Conservation (phyloP, 2,113 vertebrate genomes). For the Pardalotus punctatus region DNA sequence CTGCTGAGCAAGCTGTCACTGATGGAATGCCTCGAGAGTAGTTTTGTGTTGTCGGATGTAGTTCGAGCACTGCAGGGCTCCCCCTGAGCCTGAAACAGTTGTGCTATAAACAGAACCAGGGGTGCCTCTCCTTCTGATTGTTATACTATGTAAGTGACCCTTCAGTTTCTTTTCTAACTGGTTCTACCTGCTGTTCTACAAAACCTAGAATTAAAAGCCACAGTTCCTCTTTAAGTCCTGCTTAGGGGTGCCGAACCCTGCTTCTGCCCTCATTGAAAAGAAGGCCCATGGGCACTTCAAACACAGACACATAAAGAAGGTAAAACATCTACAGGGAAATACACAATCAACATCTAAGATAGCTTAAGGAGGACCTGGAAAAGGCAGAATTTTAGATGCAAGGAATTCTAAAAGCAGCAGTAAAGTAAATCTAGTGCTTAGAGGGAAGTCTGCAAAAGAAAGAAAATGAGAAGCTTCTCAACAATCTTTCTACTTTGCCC, state of each 20-base stretch:
- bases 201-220: not conserved
- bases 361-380: slow-evolving; percentile 17
- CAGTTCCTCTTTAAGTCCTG: not conserved
- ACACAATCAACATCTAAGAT: not conserved
- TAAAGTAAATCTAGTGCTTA: slow-evolving; percentile 14
- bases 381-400: not conserved
- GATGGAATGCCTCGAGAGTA: not conserved
- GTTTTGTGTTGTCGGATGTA: not conserved
- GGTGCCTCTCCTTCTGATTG: not conserved
- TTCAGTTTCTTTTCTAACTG: not conserved
- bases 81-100: not conserved
- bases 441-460: slow-evolving; percentile 48
- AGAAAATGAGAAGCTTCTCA: slow-evolving; percentile 76
- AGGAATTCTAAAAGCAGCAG: slow-evolving; percentile 48
- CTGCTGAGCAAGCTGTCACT: not conserved
- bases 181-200: not conserved
- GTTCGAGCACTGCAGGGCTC: not conserved
- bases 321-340: not conserved
- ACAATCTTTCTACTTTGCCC: not conserved
- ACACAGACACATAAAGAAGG: not conserved
- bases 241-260: not conserved
- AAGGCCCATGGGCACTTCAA: not conserved
- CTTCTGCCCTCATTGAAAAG: not conserved
- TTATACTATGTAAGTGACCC: not conserved
- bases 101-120: not conserved